Evolutionary conservation across 1,140 invertebrate genomes (phyloP), one percentile per base, ranked within the genome.

Genomic region (Drosophila sturtevanti): DNA sequence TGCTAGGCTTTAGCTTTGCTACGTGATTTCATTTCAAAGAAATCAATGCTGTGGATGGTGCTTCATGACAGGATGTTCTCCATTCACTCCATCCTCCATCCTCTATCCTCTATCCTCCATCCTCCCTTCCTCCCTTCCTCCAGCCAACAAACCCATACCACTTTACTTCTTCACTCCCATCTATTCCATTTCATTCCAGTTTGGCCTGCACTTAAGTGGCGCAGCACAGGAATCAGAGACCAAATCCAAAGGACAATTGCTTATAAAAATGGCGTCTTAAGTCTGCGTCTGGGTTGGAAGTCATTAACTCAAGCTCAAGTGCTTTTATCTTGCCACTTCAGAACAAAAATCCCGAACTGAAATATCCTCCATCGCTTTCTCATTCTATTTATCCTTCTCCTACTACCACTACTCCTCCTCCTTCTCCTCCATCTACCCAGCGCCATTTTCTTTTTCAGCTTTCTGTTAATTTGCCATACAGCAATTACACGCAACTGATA

Each of bases 401-500:
- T 14, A 14, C 37, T 21, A 11, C 54, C 22, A 5, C 31, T 31
- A 38, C 21, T 63, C 31, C 35, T 51, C 55, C 66, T 31, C 5
- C 31, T 31, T 41, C 21, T 63, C 31, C 35, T 51, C 55, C 66
- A 68, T 79, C 78, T 79, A 81, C 68, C 69, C 77, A 89, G 69
- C 68, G 85, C 72, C 84, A 89, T 89, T 84, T 72, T 84, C 62
- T 61, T 27, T 18, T 22, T 18, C 10, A 14, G 27, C 58, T 44
- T 48, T 69, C 72, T 71, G 73, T 89, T 89, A 89, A 89, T 89
- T 89, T 89, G 41, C 85, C 73, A 59, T 71, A 66, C 72, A 51
- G 81, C 84, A 89, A 89, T 89, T 89, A 89, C 85, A 89, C 79
- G 64, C 85, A 84, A 74, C 85, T 89, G 84, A 89, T 89, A 89